A percentile compares a stretch with the other conserved stretches of the same genome.
phyloP scores from a whole-genome alignment of 2,113 vertebrate species.

The Pangasianodon gigas region DNA sequence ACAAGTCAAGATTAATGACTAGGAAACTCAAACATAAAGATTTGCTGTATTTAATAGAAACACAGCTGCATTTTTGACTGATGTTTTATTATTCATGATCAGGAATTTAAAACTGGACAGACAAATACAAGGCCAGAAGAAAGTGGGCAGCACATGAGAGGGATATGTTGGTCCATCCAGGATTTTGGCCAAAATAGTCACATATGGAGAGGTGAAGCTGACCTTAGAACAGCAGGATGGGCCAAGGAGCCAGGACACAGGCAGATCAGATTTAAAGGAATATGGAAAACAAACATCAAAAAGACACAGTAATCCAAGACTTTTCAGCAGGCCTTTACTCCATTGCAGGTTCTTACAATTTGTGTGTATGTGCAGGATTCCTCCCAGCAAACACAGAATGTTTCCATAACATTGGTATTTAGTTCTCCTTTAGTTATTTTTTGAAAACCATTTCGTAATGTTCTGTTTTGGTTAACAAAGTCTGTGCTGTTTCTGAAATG shows the following conservation, averaged over 20 bases:
- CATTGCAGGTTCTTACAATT: neutral
- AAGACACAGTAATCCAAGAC: neutral
- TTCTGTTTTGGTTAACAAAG: neutral
- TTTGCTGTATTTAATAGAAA: neutral
- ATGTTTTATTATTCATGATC: constrained; percentile 8
- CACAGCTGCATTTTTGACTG: neutral
- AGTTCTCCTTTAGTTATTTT: neutral
- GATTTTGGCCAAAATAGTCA: neutral
- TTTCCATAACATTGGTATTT: neutral
- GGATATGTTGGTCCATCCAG: neutral
- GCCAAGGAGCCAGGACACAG: neutral
- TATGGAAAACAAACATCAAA: neutral
- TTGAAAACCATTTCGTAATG: neutral
- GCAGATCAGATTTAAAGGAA: neutral
- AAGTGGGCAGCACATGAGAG: neutral
- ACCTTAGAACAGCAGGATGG: neutral
- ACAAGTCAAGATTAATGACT: neutral
- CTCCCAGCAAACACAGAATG: neutral
- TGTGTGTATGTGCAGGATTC: neutral
- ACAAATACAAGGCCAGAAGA: constrained; percentile 16
- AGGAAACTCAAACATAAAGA: neutral
- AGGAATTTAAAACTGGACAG: neutral
- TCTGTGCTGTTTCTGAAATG: neutral
- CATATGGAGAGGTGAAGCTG: neutral
- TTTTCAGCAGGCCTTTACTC: neutral